Evolutionary conservation across 2,888 invertebrate species (phyloP).

Genomic region (Malacosoma neustria): DNA sequence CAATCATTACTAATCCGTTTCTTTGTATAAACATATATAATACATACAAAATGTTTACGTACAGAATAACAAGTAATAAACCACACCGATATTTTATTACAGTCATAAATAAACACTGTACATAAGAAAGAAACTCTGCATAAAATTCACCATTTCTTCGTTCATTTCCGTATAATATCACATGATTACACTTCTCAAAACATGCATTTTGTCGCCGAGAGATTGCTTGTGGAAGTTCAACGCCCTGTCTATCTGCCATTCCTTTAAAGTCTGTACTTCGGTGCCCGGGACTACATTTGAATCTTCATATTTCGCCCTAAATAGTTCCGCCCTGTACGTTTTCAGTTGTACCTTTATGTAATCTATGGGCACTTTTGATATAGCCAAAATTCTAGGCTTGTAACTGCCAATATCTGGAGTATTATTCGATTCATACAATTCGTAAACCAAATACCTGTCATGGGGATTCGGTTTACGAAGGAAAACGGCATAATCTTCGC

Average conservation of each 20-base stretch:
- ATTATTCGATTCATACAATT: conserved; percentile 51
- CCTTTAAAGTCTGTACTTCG: conserved; percentile 44
- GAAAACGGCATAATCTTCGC: conserved; percentile 49
- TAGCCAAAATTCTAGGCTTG: conserved; percentile 43
- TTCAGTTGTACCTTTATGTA: conserved; percentile 49
- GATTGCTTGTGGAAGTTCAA: conserved; percentile 19
- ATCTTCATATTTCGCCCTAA: conserved; percentile 43
- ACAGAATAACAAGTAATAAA: too few species aligned
- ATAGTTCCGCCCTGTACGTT: conserved; percentile 37
- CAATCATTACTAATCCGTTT: too few species aligned
- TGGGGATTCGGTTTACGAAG: conserved; percentile 41
- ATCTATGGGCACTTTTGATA: conserved; percentile 47
- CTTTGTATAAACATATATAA: too few species aligned
- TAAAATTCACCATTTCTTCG: neutral
- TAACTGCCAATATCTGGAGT: conserved; percentile 25
- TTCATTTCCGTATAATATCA: conserved; percentile 8
- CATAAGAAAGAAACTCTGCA: neutral
- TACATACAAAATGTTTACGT: too few species aligned
- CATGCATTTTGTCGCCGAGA: conserved; percentile 23
- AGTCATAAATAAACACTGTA: neutral
- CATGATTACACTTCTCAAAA: conserved; percentile 28
- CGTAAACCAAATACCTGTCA: conserved; percentile 44
- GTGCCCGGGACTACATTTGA: conserved; percentile 47
- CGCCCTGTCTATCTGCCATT: conserved; percentile 55
- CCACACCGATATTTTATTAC: neutral